phyloP scores from a whole-genome alignment of 2,113 vertebrate species.

The Bujurquina vittata region DNA sequence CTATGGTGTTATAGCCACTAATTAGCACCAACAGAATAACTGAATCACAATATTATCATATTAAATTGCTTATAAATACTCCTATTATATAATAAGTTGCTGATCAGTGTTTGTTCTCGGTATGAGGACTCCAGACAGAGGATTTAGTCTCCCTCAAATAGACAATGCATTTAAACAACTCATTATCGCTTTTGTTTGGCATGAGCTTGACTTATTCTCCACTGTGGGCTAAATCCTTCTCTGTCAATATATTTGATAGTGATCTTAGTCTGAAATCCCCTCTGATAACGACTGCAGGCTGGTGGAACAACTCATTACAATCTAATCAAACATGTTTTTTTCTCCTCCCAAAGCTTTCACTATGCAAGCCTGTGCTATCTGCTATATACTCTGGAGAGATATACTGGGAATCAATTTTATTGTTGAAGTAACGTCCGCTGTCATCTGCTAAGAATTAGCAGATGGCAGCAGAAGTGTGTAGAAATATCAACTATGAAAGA shows the following conservation, averaged over 20 bases:
- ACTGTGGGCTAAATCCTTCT: constrained; percentile 60
- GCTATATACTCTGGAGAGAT: not conserved
- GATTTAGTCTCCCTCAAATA: constrained; percentile 49
- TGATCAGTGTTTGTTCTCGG: constrained; percentile 35
- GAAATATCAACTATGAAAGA: not conserved
- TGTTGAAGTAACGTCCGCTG: not conserved
- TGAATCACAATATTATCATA: not conserved
- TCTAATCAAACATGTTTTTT: constrained; percentile 58
- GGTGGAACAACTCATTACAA: constrained; percentile 68
- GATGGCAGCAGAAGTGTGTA: not conserved
- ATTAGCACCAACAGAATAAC: not conserved
- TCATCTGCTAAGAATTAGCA: not conserved
- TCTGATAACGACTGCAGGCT: constrained; percentile 54
- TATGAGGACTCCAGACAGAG: constrained; percentile 23
- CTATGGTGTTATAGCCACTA: not conserved
- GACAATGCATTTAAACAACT: constrained; percentile 63
- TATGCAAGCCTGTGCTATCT: not conserved
- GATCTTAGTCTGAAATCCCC: constrained; percentile 65
- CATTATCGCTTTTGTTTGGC: constrained; percentile 61
- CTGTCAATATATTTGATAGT: constrained; percentile 66
- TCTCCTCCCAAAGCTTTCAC: not conserved
- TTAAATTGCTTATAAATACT: not conserved
- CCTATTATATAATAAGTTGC: constrained; percentile 16
- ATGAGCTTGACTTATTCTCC: constrained; percentile 44
- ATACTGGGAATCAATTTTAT: not conserved